Percentiles rank a stretch among this genome's conserved stretches.
Evolutionary conservation across 2,888 invertebrate genomes (phyloP).

Genomic region (Dorcus parallelipipedus): DNA sequence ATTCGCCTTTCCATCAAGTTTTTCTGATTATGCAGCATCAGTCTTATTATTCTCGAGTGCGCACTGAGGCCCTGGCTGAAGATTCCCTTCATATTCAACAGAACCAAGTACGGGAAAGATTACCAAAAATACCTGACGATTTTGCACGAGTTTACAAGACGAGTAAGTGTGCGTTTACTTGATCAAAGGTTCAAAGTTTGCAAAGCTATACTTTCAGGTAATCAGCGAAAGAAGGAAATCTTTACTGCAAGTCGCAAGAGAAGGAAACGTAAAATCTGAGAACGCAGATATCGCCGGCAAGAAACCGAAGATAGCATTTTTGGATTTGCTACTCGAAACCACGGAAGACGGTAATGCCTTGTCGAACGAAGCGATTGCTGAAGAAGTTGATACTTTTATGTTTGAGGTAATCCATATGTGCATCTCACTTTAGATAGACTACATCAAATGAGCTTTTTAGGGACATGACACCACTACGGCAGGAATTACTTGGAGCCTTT

Average conservation of each 20-base stretch:
- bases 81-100: not conserved
- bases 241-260: not conserved
- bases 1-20: not conserved
- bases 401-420: conserved; percentile 28
- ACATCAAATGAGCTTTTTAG: conserved; percentile 27
- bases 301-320: conserved; percentile 38
- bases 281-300: conserved; percentile 20
- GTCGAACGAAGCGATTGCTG: not conserved
- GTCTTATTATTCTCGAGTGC: conserved; percentile 22
- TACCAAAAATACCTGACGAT: conserved; percentile 4
- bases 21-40: conserved; percentile 18
- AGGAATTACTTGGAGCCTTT: conserved; percentile 42
- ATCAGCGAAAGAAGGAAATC: not conserved
- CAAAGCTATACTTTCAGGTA: not conserved
- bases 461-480: conserved; percentile 47
- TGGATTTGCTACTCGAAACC: conserved; percentile 40
- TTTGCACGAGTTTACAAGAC: conserved; percentile 6
- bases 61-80: not conserved
- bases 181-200: not conserved
- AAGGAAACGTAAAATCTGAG: conserved; percentile 1
- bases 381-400: conserved; percentile 29
- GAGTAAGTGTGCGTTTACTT: not conserved
- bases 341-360: conserved; percentile 28
- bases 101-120: not conserved
- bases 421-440: not conserved